A percentile compares a stretch with the other conserved stretches of the same genome.
Evolutionary conservation across 2,888 invertebrate genomes (phyloP).

Genomic region (Alcis repandata): DNA sequence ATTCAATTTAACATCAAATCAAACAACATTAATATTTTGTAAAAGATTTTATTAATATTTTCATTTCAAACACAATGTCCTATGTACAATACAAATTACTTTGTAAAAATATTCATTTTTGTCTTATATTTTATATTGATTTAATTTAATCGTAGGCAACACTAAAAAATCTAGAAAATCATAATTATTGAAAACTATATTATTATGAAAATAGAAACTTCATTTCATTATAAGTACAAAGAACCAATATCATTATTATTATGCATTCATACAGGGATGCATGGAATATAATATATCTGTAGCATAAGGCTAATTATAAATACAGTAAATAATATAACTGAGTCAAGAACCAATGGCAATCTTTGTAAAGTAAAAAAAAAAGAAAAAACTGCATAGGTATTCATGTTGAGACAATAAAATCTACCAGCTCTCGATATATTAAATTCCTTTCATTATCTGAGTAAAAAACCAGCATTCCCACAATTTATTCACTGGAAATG

Average conservation of each 20-base stretch:
- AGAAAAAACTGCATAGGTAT: constrained; percentile 58
- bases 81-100: constrained; percentile 86
- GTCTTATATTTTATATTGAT: constrained; percentile 84
- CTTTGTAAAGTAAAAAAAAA: constrained; percentile 57
- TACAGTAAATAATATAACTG: constrained; percentile 65
- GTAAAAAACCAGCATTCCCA: constrained; percentile 37
- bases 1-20: background rate
- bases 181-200: constrained; percentile 60
- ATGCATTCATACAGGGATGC: constrained; percentile 67
- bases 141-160: constrained; percentile 81
- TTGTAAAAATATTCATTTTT: constrained; percentile 86
- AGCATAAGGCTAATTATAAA: constrained; percentile 56
- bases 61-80: constrained; percentile 81
- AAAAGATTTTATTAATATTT: constrained; percentile 84
- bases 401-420: constrained; percentile 32
- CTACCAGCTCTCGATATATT: constrained; percentile 39
- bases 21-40: constrained; percentile 59
- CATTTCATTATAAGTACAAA: constrained; percentile 82
- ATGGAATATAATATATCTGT: constrained; percentile 62
- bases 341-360: constrained; percentile 60
- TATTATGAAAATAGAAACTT: constrained; percentile 80
- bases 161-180: constrained; percentile 79
- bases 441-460: constrained; percentile 39
- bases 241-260: constrained; percentile 62
- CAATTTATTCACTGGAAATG: constrained; percentile 47